These are phyloP conservation scores for Brachystomella parvula DNA, from an alignment of 1,140 invertebrate genomes.

Conservation along the genomic window DNA sequence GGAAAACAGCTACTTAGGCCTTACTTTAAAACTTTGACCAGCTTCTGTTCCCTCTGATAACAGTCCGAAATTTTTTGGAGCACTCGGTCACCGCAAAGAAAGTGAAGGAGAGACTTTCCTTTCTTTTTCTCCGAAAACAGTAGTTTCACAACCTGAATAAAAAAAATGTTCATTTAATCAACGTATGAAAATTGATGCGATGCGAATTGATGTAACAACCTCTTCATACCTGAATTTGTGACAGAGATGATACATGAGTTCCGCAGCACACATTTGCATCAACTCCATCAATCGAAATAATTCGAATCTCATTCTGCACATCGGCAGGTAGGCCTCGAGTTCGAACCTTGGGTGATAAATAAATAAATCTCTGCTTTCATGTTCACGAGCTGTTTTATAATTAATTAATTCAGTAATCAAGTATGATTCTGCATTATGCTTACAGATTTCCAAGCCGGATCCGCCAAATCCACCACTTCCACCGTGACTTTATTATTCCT, in stretches of 20 bases:
- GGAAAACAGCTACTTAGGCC: not conserved
- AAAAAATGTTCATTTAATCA: too few species aligned
- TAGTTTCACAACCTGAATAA: slow-evolving; percentile 55
- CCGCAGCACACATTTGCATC: slow-evolving; percentile 79
- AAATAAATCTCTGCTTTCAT: not conserved
- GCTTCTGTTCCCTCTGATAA: slow-evolving; percentile 56
- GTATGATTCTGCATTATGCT: slow-evolving; percentile 4
- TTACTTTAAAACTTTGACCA: slow-evolving; percentile 61
- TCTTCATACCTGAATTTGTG: slow-evolving; percentile 59
- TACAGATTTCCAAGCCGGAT: slow-evolving; percentile 53
- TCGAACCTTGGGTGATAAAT: slow-evolving; percentile 43
- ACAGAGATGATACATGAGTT: slow-evolving; percentile 69
- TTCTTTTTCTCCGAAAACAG: slow-evolving; percentile 63
- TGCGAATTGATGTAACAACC: not conserved
- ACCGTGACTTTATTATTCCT: slow-evolving; percentile 54
- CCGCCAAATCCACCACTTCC: slow-evolving; percentile 53
- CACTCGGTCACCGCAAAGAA: slow-evolving; percentile 62
- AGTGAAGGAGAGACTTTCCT: slow-evolving; percentile 59
- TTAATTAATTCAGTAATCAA: not conserved
- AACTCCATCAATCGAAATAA: slow-evolving; percentile 61
- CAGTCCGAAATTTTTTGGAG: slow-evolving; percentile 51
- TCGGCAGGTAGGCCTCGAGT: slow-evolving; percentile 66
- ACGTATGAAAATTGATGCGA: too few species aligned
- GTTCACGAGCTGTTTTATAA: not conserved
- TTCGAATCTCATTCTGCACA: slow-evolving; percentile 59